phyloP scores from a whole-genome alignment of 2,797 vertebrate species.

The Gadopsis bispinosus region DNA sequence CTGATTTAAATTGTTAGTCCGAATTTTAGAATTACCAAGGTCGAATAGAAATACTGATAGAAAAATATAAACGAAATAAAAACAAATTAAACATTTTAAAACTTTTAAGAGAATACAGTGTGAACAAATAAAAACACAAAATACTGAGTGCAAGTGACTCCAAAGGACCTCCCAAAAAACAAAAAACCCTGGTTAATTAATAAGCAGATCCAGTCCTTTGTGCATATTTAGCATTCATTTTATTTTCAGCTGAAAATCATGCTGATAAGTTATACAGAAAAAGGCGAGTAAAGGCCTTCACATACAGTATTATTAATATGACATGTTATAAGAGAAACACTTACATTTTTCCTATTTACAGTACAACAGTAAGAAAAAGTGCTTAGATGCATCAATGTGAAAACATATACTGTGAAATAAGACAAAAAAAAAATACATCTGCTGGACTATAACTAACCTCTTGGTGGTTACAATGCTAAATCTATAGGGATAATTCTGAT shows the following conservation, averaged over 20 bases:
- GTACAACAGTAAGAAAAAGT: slow-evolving; percentile 76
- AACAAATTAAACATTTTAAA: neutral
- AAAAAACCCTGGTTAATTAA: neutral
- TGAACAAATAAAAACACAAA: neutral
- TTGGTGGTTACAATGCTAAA: slow-evolving; percentile 26
- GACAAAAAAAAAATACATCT: slow-evolving; percentile 62
- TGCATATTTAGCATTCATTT: slow-evolving; percentile 64
- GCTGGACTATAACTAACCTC: slow-evolving; percentile 37
- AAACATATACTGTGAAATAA: slow-evolving; percentile 64
- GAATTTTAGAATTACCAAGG: neutral
- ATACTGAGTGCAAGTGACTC: neutral
- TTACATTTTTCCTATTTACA: slow-evolving; percentile 75
- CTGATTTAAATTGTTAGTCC: neutral
- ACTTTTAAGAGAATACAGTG: neutral
- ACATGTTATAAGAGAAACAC: slow-evolving; percentile 70
- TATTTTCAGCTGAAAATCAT: slow-evolving; percentile 76
- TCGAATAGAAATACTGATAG: neutral
- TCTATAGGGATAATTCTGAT: slow-evolving; percentile 16
- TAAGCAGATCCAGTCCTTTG: slow-evolving; percentile 4
- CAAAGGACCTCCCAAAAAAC: neutral
- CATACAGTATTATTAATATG: slow-evolving; percentile 70
- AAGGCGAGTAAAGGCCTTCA: slow-evolving; percentile 63
- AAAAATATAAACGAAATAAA: neutral
- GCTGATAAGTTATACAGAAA: slow-evolving; percentile 69
- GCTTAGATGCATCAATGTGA: slow-evolving; percentile 75